A percentile compares a stretch with the other conserved stretches of the same genome.
Conservation (phyloP, 2,888 invertebrate genomes). For the Xylocampa areola region DNA sequence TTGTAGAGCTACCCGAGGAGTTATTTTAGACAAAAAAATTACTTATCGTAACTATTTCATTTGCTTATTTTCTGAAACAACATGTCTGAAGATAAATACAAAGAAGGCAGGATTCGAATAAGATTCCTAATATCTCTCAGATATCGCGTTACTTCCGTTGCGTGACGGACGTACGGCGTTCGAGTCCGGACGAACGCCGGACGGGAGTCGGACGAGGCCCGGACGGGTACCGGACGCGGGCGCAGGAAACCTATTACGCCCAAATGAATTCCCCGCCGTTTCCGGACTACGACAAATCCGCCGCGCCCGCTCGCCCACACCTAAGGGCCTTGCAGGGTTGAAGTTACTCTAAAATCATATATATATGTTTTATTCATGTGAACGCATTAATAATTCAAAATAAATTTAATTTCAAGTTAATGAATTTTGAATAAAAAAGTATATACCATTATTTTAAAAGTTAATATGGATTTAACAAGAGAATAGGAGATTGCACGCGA, state of each 20-base stretch:
- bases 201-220: conserved; percentile 79
- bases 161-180: conserved; percentile 75
- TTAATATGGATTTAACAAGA: too few species aligned
- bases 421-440: too few species aligned
- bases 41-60: too few species aligned
- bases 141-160: conserved; percentile 78
- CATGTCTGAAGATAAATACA: conserved; percentile 8
- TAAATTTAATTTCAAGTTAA: too few species aligned
- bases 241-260: conserved; percentile 89
- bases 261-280: conserved; percentile 88
- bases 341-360: conserved; percentile 19
- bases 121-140: conserved; percentile 54
- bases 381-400: too few species aligned
- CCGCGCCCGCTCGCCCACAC: conserved; percentile 79
- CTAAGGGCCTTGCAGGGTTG: conserved; percentile 81
- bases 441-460: too few species aligned
- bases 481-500: too few species aligned
- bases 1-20: too few species aligned
- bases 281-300: conserved; percentile 86
- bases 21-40: too few species aligned
- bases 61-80: too few species aligned
- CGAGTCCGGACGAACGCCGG: conserved; percentile 66
- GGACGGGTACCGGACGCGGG: conserved; percentile 82
- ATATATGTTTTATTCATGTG: too few species aligned
- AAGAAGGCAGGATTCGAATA: conserved; percentile 23